A percentile compares a stretch with the other conserved stretches of the same genome.
Evolutionary conservation across 2,888 invertebrate species (phyloP).

Genomic region (Actias luna): DNA sequence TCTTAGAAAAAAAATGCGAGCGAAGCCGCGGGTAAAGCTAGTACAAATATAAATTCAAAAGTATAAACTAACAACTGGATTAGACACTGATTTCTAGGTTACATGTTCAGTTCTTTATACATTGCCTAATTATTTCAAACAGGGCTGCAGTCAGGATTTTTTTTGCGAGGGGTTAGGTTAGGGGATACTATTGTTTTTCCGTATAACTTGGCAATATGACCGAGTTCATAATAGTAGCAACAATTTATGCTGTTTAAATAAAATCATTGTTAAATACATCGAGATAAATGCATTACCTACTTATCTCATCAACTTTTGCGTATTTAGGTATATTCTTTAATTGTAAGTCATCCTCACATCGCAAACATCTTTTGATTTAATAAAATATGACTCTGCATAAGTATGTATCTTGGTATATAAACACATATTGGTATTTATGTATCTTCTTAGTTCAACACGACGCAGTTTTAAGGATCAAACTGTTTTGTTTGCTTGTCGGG

Average conservation of each 20-base stretch:
- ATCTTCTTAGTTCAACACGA: background rate
- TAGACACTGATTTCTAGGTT: background rate
- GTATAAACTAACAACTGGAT: no score
- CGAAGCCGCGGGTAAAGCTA: no score
- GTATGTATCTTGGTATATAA: background rate
- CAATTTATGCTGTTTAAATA: background rate
- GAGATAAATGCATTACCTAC: background rate
- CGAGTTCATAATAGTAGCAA: background rate
- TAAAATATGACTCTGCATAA: background rate
- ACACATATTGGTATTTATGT: background rate
- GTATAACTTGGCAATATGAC: no score
- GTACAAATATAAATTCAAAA: no score
- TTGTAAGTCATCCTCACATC: no score
- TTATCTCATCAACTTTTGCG: background rate
- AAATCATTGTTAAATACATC: background rate
- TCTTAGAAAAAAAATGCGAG: no score
- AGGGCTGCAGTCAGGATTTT: no score
- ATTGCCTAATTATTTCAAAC: no score
- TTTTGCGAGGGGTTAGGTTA: no score
- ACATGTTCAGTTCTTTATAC: background rate
- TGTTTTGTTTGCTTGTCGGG: background rate
- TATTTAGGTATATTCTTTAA: no score
- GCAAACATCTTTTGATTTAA: background rate
- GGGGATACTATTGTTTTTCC: no score
- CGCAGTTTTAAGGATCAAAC: background rate